Base-by-base conservation (phyloP, 2,888 invertebrate genomes). In the Chelonus formosanus region DNA sequence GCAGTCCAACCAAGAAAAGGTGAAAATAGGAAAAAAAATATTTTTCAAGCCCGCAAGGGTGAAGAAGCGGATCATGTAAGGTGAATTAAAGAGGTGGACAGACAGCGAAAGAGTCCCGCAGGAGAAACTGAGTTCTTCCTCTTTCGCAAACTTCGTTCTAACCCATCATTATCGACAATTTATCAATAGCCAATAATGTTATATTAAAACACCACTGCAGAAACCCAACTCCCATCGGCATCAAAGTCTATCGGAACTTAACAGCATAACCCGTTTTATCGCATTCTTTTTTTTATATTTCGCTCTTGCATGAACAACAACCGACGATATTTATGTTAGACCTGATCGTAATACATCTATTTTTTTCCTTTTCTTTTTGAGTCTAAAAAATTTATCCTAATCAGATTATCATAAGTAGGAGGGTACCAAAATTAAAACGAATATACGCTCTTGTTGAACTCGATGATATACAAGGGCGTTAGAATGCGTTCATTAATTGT, bases 141-240 rank as follows among this genome's bases (percentile, higher is more conserved):
- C 50, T 65, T 50, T 59, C 63, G 59, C 64, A 65, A 58, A 57
- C 59, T 65, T 67, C 69, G 67, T 70, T 71, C 78, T 80, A 84
- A 82, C 82, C 82, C 80, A 81, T 82, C 81, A 84, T 84, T 84
- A 84, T 84, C 81, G 83, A 82, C 83, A 82, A 84, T 84, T 84
- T 82, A 84, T 84, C 82, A 84, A 84, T 84, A 82, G 84, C 82
- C 84, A 82, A 84, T 84, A 84, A 83, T 84, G 82, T 82, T 83
- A 82, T 82, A 82, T 84, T 84, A 83, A 77, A 82, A 82, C 75
- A 71, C 73, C 71, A 73, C 72, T 74, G 58, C 55, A 63, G 61
- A 64, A 63, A 55, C 67, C 56, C 61, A 63, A 67, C 57, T 62
- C 52, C 59, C 58, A 52, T 64, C 67, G 67, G 63, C 70, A 60